Evolutionary conservation across 1,140 invertebrate species (phyloP).

Genomic region (Sogatella furcifera): DNA sequence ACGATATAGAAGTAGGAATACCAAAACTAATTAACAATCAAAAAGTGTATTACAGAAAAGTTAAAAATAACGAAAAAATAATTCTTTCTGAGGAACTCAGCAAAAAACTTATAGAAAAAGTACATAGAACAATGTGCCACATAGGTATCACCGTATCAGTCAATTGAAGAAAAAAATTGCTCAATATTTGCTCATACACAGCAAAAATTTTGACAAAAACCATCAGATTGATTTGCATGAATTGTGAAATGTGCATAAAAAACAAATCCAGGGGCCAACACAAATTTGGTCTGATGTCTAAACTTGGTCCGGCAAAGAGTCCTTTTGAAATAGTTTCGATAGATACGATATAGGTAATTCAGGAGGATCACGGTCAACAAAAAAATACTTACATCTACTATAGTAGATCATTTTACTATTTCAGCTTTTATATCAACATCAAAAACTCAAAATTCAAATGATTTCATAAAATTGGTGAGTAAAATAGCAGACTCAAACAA

Average conservation of each 20-base stretch:
- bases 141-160: slow-evolving; percentile 20
- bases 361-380: slow-evolving; percentile 23
- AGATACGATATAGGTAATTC: slow-evolving; percentile 25
- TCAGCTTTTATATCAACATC: slow-evolving; percentile 19
- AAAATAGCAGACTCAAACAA: no score
- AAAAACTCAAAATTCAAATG: no score
- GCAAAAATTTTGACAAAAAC: slow-evolving; percentile 20
- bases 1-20: neutral
- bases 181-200: slow-evolving; percentile 21
- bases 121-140: slow-evolving; percentile 20
- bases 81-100: slow-evolving; percentile 18
- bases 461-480: no score
- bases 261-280: slow-evolving; percentile 29
- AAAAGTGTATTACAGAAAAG: no score
- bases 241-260: no score
- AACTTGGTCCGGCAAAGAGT: no score
- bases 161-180: slow-evolving; percentile 21
- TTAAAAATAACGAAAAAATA: slow-evolving; percentile 22
- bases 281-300: no score
- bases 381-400: slow-evolving; percentile 23
- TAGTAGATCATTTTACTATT: slow-evolving; percentile 22
- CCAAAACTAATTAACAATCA: neutral
- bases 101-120: slow-evolving; percentile 19
- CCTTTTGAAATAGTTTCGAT: slow-evolving; percentile 28
- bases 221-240: slow-evolving; percentile 24